Conservation (phyloP, 1,140 invertebrate genomes). For the Bactericera cockerelli region DNA sequence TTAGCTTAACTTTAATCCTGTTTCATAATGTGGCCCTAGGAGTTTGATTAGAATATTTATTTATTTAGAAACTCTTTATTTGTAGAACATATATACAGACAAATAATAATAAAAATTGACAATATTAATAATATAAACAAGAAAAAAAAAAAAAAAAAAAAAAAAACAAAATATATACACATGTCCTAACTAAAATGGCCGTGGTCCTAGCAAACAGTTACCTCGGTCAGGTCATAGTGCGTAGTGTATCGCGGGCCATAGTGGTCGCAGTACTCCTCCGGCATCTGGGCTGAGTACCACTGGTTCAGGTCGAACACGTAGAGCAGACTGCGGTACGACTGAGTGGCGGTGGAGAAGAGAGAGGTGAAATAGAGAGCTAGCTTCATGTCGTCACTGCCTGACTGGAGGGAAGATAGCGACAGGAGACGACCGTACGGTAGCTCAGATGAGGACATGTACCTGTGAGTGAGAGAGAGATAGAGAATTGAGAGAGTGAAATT, state of each 20-base stretch:
- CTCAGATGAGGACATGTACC: neutral
- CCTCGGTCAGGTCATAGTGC: neutral
- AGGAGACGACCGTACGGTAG: neutral
- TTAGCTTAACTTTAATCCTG: too few species aligned
- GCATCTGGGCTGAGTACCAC: neutral
- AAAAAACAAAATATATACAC: too few species aligned
- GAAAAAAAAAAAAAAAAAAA: too few species aligned
- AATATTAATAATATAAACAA: too few species aligned
- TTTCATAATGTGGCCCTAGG: too few species aligned
- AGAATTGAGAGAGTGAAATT: too few species aligned
- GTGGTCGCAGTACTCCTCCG: neutral
- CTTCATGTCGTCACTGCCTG: neutral
- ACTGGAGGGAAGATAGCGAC: neutral
- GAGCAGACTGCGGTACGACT: neutral
- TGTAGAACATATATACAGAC: too few species aligned
- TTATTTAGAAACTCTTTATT: too few species aligned
- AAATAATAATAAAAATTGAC: too few species aligned
- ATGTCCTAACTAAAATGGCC: too few species aligned
- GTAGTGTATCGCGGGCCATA: neutral
- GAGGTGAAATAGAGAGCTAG: neutral
- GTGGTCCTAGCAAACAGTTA: too few species aligned
- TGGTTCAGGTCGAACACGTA: neutral
- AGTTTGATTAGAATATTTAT: too few species aligned
- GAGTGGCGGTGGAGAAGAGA: neutral
- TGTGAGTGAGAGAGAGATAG: neutral